phyloP scores from a whole-genome alignment of 2,888 invertebrate species.

The Caradrina clavipalpis region DNA sequence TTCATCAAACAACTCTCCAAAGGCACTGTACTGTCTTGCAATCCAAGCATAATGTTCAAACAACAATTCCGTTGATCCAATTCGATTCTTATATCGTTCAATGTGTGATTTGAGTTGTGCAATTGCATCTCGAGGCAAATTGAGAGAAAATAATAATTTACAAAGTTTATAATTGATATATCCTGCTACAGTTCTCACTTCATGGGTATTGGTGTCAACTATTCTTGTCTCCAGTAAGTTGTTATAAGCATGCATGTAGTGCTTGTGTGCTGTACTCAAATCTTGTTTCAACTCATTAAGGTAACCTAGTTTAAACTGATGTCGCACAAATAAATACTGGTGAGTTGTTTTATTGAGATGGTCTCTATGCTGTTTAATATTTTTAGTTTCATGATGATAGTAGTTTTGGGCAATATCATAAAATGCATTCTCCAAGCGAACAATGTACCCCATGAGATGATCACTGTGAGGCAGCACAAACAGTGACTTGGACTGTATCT shows the following conservation, averaged over 20 bases:
- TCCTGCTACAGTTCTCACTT: slow-evolving; percentile 98
- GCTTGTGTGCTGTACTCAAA: slow-evolving; percentile 95
- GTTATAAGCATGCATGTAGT: slow-evolving; percentile 97
- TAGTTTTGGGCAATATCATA: slow-evolving; percentile 98
- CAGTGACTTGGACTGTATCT: slow-evolving; percentile 97
- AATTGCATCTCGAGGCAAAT: slow-evolving; percentile 98
- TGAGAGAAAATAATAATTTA: slow-evolving; percentile 96
- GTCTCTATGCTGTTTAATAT: slow-evolving; percentile 96
- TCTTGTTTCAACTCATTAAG: slow-evolving; percentile 98
- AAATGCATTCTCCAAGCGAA: slow-evolving; percentile 97
- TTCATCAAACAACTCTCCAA: slow-evolving; percentile 99
- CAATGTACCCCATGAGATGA: slow-evolving; percentile 94
- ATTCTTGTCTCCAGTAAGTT: slow-evolving; percentile 97
- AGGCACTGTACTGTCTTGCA: slow-evolving; percentile 96
- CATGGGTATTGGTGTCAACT: slow-evolving; percentile 97
- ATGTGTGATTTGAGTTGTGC: slow-evolving; percentile 98
- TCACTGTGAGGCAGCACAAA: slow-evolving; percentile 98
- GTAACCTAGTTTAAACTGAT: slow-evolving; percentile 99
- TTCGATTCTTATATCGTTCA: slow-evolving; percentile 95
- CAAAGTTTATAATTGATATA: slow-evolving; percentile 99
- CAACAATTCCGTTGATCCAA: slow-evolving; percentile 95
- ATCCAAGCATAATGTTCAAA: slow-evolving; percentile 99
- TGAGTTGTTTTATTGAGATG: slow-evolving; percentile 97
- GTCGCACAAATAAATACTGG: slow-evolving; percentile 97
- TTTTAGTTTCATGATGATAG: slow-evolving; percentile 97